Evolutionary conservation across 64 coral and sea anemone species (phyloP), one percentile per base, ranked within the genome.

Genomic region (Dendrophyllia cribrosa): DNA sequence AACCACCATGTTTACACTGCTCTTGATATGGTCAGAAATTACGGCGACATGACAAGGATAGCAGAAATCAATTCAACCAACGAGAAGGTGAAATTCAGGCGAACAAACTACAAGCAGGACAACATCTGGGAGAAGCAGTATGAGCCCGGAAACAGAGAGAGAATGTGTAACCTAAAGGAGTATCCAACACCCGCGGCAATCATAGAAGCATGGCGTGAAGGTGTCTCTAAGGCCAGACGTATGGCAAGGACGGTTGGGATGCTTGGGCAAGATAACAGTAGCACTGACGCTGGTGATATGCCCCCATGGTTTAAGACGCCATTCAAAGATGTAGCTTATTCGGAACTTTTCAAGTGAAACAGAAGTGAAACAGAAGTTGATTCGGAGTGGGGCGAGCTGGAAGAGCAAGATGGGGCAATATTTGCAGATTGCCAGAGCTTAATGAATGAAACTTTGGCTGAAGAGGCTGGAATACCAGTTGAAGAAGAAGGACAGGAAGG

Each of bases 1-100:
- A 93, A 93, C 23, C 82, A 93, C 72, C 82, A 93, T 19, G 79
- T 87, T 61, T 93, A 93, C 77, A 60, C 14, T 12, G 81, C 59
- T 58, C 60, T 43, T 56, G 82, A 93, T 50, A 46, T 93, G 21
- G 70, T 24, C n/a, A 76, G 83, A 22, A 87, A 79, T 52, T 11
- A 45, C 3, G 56, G 73, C 13, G 81, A 87, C 55, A 93, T 93
- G 83, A 93, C 87, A 4, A 73, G 74, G 7, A 43, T 93, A 4
- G 83, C 78, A 58, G 34, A 93, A 70, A 87, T 87, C 51, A 19
- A 70, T 24, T 81, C 58, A 48, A 90, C 26, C 89, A 77, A 59
- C 10, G 51, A 58, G 89, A n/a, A 65, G 11, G 77, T 64, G 65
- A 73, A 77, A 25, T 92, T 92, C 47, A 71, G 81, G 53, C 86